A percentile compares a stretch with the other conserved stretches of the same genome.
Evolutionary conservation across 2,113 vertebrate species (phyloP).

Genomic region (Eolophus roseicapilla): DNA sequence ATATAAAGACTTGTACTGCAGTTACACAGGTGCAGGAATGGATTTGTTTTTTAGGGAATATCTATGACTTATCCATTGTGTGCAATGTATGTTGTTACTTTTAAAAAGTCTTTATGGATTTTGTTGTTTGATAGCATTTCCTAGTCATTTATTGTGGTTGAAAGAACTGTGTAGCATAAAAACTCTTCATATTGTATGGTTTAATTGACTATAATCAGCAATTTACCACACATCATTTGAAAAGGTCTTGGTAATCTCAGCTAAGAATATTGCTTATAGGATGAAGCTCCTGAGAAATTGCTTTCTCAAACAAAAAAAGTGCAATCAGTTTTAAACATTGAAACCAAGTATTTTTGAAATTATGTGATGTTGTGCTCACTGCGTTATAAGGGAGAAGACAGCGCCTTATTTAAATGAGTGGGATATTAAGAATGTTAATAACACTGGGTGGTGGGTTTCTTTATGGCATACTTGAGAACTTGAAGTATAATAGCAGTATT

Average conservation of each 20-base stretch:
- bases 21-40: neutral
- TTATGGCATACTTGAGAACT: neutral
- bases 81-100: neutral
- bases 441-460: neutral
- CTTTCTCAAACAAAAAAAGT: neutral
- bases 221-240: conserved; percentile 1
- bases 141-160: neutral
- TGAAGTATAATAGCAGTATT: neutral
- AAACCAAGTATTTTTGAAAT: neutral
- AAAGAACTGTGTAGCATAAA: neutral
- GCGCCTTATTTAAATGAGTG: neutral
- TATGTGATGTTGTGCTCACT: neutral
- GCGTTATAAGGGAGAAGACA: neutral
- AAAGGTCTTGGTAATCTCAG: neutral
- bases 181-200: neutral
- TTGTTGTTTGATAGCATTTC: neutral
- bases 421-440: neutral
- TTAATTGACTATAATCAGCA: conserved; percentile 29
- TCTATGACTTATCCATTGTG: neutral
- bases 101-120: neutral
- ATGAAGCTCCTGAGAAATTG: neutral
- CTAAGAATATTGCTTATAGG: neutral
- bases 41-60: neutral
- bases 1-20: neutral
- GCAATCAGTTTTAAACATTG: neutral